Base-by-base conservation (phyloP, 2,113 vertebrate species). In the Canis aureus region DNA sequence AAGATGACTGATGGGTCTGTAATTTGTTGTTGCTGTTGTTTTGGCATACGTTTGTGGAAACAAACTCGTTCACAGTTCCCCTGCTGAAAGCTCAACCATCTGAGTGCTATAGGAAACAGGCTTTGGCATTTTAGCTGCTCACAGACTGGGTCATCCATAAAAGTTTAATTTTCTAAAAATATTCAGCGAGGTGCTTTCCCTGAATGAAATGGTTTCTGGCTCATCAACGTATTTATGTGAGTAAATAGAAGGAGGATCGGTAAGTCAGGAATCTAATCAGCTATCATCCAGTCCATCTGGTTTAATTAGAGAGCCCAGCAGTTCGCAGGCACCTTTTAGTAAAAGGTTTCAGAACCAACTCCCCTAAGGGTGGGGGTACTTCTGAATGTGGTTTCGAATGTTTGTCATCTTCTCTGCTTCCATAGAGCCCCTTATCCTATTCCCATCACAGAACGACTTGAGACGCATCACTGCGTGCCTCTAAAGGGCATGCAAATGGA, bases 81-180 rank as follows among this genome's bases (percentile, higher is more conserved):
- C 89, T 91, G 64, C 59, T 59, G 90, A 92, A 94, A 96, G 76
- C 76, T 83, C 60, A 49, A 32, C 87, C 74, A 90, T 64, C 74
- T 84, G 25, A 96, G 94, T n/a, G 91, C 80, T 83, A 35, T 0
- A 66, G 85, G 91, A 95, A 95, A 93, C 97, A 97, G 97, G 93
- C 82, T 97, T 83, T 94, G 96, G 96, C 96, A 98, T 98, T 98
- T 98, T 55, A 97, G 93, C 91, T 88, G 87, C 78, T 94, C 87
- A 73, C 88, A 83, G 97, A 55, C 89, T 59, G 97, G 97, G 86
- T 95, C 97, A 97, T 98, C 97, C 96, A 98, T 97, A 95, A 97
- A 97, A 97, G 96, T 98, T 98, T 98, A 98, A 98, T 98, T 98
- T 98, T 69, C 98, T 97, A 97, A 98, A 98, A 97, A 97, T 98